Evolutionary conservation across 2,888 invertebrate species (phyloP), one percentile per base, ranked within the genome.

Genomic region (Drosophila dives): DNA sequence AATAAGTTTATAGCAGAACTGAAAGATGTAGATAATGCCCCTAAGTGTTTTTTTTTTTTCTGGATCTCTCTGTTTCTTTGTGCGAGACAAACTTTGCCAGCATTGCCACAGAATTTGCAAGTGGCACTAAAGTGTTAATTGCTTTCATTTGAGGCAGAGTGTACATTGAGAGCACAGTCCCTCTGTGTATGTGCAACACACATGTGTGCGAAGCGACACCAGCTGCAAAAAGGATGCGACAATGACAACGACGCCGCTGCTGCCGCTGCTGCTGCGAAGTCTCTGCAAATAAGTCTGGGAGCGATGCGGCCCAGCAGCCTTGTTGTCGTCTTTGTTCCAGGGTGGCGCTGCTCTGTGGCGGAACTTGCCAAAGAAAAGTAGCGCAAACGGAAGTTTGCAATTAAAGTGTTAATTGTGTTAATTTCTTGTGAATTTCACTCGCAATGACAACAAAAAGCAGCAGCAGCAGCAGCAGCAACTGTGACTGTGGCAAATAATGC

Each of bases 391-490:
- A 89, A 87, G 89, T 86, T 84, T 51, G 86, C 85, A 87, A 87
- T 87, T 87, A 87, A 89, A 86, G 84, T 89, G 89, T 86, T 86
- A 86, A 88, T 88, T 87, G 86, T 88, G 89, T 86, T 83, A 89
- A 87, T 89, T 86, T 88, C 81, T 75, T 86, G 79, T 61, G 84
- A 86, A 77, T 87, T 85, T 82, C 75, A 77, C 65, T 72, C 72
- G 64, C 67, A 53, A 23, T 54, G 53, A 60, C 71, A 75, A 69
- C 73, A 61, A 59, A 56, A 54, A 50, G 11, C 36, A 36, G 53
- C 38, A 49, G 66, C 36, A 36, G 49, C 38, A 48, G 63, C 33
- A 26, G 36, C 17, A 20, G 12, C 33, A 59, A 48, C 53, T 49
- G 17, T 11, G 6, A 34, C 36, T 64, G 36, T 38, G 50, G 23